Base-by-base conservation (phyloP, 2,797 vertebrate genomes). In the Onychomys leucogaster region DNA sequence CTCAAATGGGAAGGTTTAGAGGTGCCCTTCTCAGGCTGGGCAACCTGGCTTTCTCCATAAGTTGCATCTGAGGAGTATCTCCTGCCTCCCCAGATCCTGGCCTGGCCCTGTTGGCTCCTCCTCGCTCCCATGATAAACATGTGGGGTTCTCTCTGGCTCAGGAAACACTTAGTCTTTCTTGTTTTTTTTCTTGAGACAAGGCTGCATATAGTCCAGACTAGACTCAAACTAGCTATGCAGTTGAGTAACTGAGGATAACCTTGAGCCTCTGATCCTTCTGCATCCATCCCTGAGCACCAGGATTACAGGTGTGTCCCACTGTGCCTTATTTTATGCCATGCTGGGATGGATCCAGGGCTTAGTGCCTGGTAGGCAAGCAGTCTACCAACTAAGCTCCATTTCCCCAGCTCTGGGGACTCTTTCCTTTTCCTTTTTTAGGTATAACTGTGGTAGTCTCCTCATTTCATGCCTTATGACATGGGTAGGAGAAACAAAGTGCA, bases 381-480 rank as follows among this genome's bases (percentile, higher is more conserved):
- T 75, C 86, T 88, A 83, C n/a, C 21, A 57, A 57, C 52, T 57
- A n/a, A 81, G 34, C 34, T n/a, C 11, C 34, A 17, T 41, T 41
- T 41, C 43, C 14, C 16, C 34, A 57, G 85, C n/a, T 65, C 67
- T 89, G 71, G 32, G n/a, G 32, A 27, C 1, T 59, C 27, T n/a
- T 89, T 75, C 23, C 52, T 75, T 78, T 32, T 25, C 27, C 63
- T 69, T 76, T 69, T 17, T 63, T n/a, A 19, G 46, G 32, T 75
- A 52, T 93, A 55, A 6, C 5, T 0, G 5, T 14, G 55, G 43
- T 29, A 27, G 6, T 0, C 6, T 0, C 17, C 52, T 41, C 2
- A 0, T 5, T 32, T 61, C 16, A 0, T 4, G 55, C 29, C 52
- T 49, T 17, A 2, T 0, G 67, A 1, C 49, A 7, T 0, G 9